These are phyloP conservation scores for Oceanites oceanicus DNA, from an alignment of 2,113 vertebrate species.

Conservation along the genomic window DNA sequence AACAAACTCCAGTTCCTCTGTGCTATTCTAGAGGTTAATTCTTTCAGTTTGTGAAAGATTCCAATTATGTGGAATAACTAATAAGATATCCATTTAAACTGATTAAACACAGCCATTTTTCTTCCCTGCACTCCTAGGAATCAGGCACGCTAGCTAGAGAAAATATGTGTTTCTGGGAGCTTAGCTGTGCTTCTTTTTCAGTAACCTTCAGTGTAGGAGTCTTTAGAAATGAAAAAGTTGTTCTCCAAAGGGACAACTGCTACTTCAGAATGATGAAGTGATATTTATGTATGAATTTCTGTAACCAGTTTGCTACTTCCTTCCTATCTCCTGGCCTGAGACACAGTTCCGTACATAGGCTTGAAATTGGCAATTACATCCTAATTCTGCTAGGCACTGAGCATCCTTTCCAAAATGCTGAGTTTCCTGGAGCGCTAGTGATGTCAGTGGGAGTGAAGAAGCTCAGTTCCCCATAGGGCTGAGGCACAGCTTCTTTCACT, in stretches of 20 bases:
- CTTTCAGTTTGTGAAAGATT: not conserved
- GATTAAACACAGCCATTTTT: not conserved
- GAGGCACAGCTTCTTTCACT: not conserved
- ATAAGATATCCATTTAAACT: not conserved
- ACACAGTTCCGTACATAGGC: not conserved
- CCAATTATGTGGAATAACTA: not conserved
- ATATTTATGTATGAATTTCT: not conserved
- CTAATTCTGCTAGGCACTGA: not conserved
- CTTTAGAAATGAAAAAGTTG: not conserved
- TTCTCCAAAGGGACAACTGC: not conserved
- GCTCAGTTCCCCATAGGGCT: not conserved
- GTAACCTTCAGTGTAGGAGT: not conserved
- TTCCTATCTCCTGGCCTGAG: not conserved
- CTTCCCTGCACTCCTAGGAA: not conserved
- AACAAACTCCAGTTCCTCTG: not conserved
- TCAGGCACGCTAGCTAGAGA: accelerated
- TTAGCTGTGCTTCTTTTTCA: not conserved
- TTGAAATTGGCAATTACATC: slow-evolving; percentile 13
- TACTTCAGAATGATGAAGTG: not conserved
- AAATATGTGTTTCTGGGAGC: not conserved
- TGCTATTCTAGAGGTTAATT: not conserved
- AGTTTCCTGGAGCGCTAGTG: not conserved
- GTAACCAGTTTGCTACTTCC: not conserved
- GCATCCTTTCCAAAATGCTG: not conserved
- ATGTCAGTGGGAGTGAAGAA: not conserved